Evolutionary conservation across 2,888 invertebrate genomes (phyloP), one percentile per base, ranked within the genome.

Genomic region (Erebia epiphron): DNA sequence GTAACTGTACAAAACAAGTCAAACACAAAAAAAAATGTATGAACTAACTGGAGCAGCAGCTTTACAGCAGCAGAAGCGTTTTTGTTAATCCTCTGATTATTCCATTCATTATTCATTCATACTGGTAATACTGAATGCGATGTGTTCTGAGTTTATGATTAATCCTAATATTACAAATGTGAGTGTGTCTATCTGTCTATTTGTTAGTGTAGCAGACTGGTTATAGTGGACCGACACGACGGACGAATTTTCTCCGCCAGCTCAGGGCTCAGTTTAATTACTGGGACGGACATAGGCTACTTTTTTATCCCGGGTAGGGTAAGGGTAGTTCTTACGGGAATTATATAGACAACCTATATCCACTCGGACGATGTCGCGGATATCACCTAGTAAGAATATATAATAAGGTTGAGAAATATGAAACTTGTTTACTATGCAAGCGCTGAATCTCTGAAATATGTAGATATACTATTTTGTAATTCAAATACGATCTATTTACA

Each of bases 81-180:
- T 57, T 58, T 46, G 41, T 69, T 61, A 57, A 49, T 69, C 10
- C 56, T 62, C 16, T 41, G 43, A 68, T 71, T 68, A 63, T 43
- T 64, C 58, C 65, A 69, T 69, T 60, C 49, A 65, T 61, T 61
- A 71, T 71, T 71, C 56, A 71, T 71, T 62, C 61, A 68, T 68
- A 43, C 43, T 11, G 10, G 43, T 1, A 63, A 69, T 62, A 66
- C 66, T 68, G 52, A 21, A 61, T 66, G 41, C 54, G 4, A 13
- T 46, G 61, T 21, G 43, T 18, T 49, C n/a, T 14, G 41, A 16
- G 46, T 14, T 61, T 61, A 46, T 16, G 43, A 46, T 18, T 5
- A 46, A 21, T 62, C 35, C 35, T 35, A 35, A 35, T 35, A 35
- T 35, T 35, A 35, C 35, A 35, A 35, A 35, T 35, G 7, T 35